phyloP scores from a whole-genome alignment of 2,797 vertebrate species.

The Anguilla pacifica region DNA sequence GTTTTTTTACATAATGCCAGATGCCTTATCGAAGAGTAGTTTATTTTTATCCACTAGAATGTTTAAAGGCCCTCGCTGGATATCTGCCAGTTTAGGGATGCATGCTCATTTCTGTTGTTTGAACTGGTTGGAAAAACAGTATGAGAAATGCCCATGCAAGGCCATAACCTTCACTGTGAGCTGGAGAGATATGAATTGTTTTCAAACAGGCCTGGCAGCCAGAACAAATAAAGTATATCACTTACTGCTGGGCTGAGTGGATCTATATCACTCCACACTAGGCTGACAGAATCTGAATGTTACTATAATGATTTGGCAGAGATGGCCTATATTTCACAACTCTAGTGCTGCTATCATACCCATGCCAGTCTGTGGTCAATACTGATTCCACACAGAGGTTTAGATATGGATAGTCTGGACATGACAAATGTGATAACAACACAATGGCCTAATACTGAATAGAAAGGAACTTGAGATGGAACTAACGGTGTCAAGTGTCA shows the following conservation, averaged over 20 bases:
- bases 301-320: neutral
- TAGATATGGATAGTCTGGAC: neutral
- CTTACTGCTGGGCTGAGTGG: neutral
- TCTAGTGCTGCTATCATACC: neutral
- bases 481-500: neutral
- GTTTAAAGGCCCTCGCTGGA: neutral
- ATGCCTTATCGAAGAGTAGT: neutral
- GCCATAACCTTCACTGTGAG: neutral
- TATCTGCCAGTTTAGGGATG: neutral
- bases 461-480: slow-evolving; percentile 4
- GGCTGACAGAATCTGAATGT: neutral
- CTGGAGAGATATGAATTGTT: neutral
- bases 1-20: neutral
- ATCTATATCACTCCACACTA: neutral
- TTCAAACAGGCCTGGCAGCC: neutral
- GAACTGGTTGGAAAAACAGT: neutral
- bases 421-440: neutral
- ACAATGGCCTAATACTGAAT: neutral
- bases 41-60: slow-evolving; percentile 2
- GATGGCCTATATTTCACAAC: neutral
- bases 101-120: neutral
- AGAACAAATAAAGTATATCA: neutral
- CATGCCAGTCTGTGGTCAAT: neutral
- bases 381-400: neutral
- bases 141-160: slow-evolving; percentile 12